A percentile compares a stretch with the other conserved stretches of the same genome.
Evolutionary conservation across 2,113 vertebrate species (phyloP).

Genomic region (Ammodytes marinus): DNA sequence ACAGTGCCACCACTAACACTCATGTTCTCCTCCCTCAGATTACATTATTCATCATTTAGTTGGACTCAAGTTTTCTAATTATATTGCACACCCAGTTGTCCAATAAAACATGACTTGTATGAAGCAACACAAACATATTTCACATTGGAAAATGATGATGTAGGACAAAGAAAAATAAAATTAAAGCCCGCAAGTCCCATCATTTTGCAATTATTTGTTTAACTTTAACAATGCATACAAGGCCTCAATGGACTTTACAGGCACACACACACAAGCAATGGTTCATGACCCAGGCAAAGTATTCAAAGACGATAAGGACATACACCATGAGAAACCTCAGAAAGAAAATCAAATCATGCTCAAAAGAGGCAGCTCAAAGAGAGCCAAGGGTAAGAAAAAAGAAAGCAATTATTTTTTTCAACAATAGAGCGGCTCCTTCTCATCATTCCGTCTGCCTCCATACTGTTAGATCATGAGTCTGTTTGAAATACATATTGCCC

Average conservation of each 20-base stretch:
- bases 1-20: background rate
- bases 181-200: background rate
- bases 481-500: constrained; percentile 17
- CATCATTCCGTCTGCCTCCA: background rate
- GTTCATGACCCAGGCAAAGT: background rate
- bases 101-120: background rate
- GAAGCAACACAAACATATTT: background rate
- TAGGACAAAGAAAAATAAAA: background rate
- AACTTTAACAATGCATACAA: background rate
- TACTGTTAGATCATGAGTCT: constrained; percentile 11
- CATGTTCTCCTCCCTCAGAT: background rate
- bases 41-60: background rate
- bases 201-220: background rate
- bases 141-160: background rate
- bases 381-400: background rate
- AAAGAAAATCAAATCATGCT: background rate
- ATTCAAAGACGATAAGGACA: background rate
- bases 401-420: background rate
- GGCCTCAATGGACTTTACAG: background rate
- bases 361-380: background rate
- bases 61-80: background rate
- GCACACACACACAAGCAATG: background rate
- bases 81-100: background rate
- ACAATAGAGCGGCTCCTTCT: background rate
- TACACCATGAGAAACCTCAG: background rate